Percentiles rank a stretch among this genome's conserved stretches.
Conservation (phyloP, 2,888 invertebrate species). For the Stictocephala bisonia region DNA sequence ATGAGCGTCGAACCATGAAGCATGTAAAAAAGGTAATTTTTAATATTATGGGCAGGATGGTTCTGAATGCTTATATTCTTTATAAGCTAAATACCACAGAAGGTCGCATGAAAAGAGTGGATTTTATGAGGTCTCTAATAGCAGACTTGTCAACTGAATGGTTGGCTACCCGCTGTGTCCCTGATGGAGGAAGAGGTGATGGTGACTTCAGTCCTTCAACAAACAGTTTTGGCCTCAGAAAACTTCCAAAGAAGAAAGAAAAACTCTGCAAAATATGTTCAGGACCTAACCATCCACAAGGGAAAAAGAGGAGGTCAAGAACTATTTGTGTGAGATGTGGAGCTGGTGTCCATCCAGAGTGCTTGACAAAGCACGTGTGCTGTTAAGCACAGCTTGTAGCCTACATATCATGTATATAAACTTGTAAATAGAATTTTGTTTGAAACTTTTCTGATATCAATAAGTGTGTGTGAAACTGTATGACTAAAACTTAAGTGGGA, state of each 20-base stretch:
- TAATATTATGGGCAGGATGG: slow-evolving; percentile 32
- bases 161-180: not conserved
- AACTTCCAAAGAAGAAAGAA: slow-evolving; percentile 4
- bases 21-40: slow-evolving; percentile 38
- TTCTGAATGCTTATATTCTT: slow-evolving; percentile 36
- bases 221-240: not conserved
- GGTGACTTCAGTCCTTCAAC: too few species aligned
- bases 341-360: not conserved
- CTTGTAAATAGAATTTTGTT: too few species aligned
- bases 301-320: not conserved
- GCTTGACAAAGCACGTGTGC: slow-evolving; percentile 10
- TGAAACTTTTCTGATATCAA: too few species aligned
- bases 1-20: slow-evolving; percentile 38
- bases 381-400: too few species aligned
- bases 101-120: not conserved
- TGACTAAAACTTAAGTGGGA: too few species aligned
- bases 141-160: not conserved
- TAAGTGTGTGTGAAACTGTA: too few species aligned
- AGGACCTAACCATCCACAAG: not conserved
- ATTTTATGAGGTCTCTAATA: not conserved
- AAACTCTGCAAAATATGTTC: not conserved
- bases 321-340: not conserved
- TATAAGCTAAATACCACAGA: slow-evolving; percentile 29
- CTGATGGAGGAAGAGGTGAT: not conserved
- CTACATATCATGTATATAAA: too few species aligned